Conservation (phyloP, 2,113 vertebrate species). For the Tyto alba region DNA sequence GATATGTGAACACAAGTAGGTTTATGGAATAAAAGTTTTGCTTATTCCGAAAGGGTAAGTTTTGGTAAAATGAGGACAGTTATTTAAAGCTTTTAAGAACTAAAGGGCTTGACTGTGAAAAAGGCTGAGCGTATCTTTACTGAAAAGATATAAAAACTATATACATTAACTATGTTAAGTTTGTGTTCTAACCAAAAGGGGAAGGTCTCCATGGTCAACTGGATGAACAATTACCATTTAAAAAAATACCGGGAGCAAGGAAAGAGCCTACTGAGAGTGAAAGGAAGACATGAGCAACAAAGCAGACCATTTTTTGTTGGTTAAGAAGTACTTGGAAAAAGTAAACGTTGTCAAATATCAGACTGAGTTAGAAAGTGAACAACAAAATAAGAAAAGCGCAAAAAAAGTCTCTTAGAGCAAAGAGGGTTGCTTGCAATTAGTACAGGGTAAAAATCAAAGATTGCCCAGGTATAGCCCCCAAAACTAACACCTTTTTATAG, state of each 20-base stretch:
- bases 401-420: neutral
- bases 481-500: neutral
- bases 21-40: neutral
- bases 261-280: neutral
- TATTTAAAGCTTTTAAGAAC: neutral
- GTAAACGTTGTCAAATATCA: neutral
- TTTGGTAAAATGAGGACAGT: neutral
- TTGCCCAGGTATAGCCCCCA: neutral
- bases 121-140: neutral
- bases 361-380: neutral
- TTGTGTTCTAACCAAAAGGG: neutral
- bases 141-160: neutral
- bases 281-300: neutral
- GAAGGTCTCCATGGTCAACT: neutral
- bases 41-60: neutral
- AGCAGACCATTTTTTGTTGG: neutral
- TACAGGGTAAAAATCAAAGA: neutral
- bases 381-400: neutral
- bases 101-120: neutral
- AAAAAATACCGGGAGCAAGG: neutral
- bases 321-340: neutral
- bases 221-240: neutral
- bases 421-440: neutral
- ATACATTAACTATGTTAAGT: neutral
- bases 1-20: neutral